Conservation (phyloP, 2,113 vertebrate genomes). For the Sceloporus tristichus region DNA sequence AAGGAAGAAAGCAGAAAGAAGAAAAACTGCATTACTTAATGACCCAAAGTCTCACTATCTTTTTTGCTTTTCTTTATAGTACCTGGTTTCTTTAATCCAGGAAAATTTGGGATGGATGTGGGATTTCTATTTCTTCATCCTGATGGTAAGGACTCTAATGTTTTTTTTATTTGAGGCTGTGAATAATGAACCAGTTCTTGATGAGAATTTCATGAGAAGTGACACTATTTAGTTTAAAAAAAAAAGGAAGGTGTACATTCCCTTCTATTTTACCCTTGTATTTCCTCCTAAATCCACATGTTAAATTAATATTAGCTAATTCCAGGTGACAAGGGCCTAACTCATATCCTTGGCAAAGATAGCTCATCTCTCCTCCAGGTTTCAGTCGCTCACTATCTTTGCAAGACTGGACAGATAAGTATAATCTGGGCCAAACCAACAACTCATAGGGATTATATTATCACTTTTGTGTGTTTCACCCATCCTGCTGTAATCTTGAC, state of each 20-base stretch:
- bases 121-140: conserved; percentile 96
- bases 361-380: no score
- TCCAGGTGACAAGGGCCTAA: no score
- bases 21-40: neutral
- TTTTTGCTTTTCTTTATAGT: conserved; percentile 76
- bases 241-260: no score
- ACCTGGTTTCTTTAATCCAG: conserved; percentile 93
- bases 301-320: no score
- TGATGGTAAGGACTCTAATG: conserved; percentile 88
- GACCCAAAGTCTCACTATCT: neutral
- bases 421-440: no score
- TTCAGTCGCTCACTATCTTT: no score
- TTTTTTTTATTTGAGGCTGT: neutral
- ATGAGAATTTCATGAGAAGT: neutral
- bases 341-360: no score
- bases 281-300: no score
- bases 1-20: no score
- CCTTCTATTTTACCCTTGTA: no score
- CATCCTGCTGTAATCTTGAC: neutral
- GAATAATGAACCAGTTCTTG: neutral
- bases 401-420: no score
- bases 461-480: neutral
- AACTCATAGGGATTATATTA: no score
- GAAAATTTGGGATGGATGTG: conserved; percentile 91
- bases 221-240: neutral